Evolutionary conservation across 35 echinoderm and acorn worm genomes (phyloP).

Genomic region (Nesometra sesokonis): DNA sequence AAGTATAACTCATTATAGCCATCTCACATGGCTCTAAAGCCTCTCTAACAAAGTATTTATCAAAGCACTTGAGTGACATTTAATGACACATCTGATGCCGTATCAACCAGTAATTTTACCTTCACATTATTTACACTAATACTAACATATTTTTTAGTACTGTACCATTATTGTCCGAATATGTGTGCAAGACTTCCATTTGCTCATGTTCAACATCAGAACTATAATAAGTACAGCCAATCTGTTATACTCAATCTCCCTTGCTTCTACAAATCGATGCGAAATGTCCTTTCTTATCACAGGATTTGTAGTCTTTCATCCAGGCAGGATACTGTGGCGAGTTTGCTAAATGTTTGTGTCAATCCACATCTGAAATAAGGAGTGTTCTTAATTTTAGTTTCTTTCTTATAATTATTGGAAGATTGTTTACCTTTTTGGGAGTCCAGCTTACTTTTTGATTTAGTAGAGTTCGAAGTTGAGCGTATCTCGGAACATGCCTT

Average conservation of each 20-base stretch:
- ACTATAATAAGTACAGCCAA: no score
- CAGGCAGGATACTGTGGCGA: slow-evolving; percentile 8
- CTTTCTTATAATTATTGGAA: no score
- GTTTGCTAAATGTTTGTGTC: slow-evolving; percentile 22
- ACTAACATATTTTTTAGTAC: no score
- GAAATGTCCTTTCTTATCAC: slow-evolving; percentile 37
- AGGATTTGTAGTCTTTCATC: slow-evolving; percentile 4
- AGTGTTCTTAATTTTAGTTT: no score
- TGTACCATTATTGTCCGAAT: no score
- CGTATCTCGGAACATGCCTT: no score
- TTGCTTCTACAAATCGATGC: slow-evolving; percentile 12
- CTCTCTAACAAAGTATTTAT: slow-evolving; percentile 12
- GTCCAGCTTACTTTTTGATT: no score
- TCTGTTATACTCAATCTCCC: no score
- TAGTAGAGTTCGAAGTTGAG: no score
- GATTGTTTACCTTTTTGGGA: no score
- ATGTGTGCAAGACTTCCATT: not conserved
- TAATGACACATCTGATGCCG: slow-evolving; percentile 12
- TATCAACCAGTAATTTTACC: slow-evolving; percentile 12
- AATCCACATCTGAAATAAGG: slow-evolving; percentile 21
- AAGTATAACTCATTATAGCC: not conserved
- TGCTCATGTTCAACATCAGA: not conserved
- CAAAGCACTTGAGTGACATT: not conserved
- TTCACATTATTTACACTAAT: not conserved
- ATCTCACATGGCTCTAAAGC: not conserved